These are phyloP conservation scores for Ictalurus punctatus DNA, from an alignment of 2,113 vertebrate species.

Conservation along the genomic window DNA sequence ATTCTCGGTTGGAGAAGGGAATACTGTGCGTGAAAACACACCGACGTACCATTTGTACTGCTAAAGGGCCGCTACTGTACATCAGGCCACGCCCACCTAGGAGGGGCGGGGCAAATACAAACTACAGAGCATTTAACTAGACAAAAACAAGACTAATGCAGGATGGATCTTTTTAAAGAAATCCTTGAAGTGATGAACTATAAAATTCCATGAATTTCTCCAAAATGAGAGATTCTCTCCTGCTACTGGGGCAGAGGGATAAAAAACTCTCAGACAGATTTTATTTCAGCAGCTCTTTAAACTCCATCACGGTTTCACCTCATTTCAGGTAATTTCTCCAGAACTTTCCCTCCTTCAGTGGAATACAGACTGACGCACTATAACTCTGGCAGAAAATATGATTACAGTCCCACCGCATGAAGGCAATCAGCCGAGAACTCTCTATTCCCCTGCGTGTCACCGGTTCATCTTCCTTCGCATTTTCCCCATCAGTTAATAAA, in stretches of 20 bases:
- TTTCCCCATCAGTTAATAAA: conserved; percentile 24
- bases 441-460: not conserved
- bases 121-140: not conserved
- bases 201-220: not conserved
- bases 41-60: no score
- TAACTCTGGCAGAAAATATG: not conserved
- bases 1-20: no score
- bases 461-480: not conserved
- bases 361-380: not conserved
- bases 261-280: no score
- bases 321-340: not conserved
- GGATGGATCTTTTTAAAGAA: not conserved
- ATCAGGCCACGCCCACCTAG: no score
- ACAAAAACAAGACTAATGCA: not conserved
- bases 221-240: not conserved
- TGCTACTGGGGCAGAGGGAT: no score
- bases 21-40: no score
- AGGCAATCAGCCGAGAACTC: not conserved
- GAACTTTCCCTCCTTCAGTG: not conserved
- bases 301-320: not conserved
- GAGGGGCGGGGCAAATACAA: no score
- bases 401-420: not conserved
- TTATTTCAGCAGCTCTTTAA: no score
- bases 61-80: no score
- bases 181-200: not conserved